phyloP scores from a whole-genome alignment of 2,888 invertebrate genomes.

The Athalia circularis region DNA sequence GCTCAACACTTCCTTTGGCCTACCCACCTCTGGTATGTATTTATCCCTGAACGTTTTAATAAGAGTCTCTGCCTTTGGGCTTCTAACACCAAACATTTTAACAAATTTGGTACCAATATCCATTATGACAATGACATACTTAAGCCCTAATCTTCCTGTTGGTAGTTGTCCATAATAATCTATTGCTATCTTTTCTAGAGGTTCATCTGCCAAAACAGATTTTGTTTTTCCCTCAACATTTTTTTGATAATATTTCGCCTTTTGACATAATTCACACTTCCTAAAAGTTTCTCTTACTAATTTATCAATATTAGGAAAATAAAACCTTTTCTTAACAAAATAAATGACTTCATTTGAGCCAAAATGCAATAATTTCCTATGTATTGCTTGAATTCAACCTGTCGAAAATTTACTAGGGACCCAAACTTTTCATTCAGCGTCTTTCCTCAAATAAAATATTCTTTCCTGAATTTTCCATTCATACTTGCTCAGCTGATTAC shows the following conservation, averaged over 20 bases:
- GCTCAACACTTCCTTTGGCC: background rate
- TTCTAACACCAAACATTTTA: background rate
- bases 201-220: background rate
- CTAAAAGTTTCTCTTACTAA: background rate
- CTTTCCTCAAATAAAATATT: background rate
- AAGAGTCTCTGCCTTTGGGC: background rate
- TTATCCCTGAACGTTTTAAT: background rate
- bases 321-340: background rate
- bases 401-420: background rate
- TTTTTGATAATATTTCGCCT: background rate
- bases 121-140: slow-evolving; percentile 7
- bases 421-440: slow-evolving; percentile 7
- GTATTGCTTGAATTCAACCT: background rate
- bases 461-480: background rate
- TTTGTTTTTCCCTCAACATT: background rate
- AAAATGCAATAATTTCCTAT: slow-evolving; percentile 16
- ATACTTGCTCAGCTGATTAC: background rate
- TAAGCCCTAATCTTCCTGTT: background rate
- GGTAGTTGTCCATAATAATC: slow-evolving; percentile 21
- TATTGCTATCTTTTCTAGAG: background rate
- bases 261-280: slow-evolving; percentile 7
- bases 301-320: background rate
- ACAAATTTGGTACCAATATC: background rate
- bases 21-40: slow-evolving; percentile 9
- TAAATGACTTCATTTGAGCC: background rate